Percentiles rank a stretch among this genome's conserved stretches.
Evolutionary conservation across 2,113 vertebrate genomes (phyloP).

Genomic region (Corythaeola cristata): DNA sequence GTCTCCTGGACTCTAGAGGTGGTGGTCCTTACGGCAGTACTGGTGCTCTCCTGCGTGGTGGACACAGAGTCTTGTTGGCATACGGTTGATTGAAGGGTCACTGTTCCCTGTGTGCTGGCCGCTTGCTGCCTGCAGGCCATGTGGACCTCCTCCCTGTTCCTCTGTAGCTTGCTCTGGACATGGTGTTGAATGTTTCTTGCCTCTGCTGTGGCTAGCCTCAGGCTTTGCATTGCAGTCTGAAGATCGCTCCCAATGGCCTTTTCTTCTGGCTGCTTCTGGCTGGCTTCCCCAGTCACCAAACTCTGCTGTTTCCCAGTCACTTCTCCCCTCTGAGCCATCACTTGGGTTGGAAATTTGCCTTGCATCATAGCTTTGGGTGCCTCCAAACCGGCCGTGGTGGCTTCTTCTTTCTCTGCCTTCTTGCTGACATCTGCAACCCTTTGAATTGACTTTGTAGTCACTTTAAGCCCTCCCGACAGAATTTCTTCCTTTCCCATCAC

Average conservation of each 20-base stretch:
- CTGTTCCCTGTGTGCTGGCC: not conserved
- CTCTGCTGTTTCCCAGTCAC: not conserved
- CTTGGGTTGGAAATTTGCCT: not conserved
- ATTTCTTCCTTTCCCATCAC: conserved; percentile 76
- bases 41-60: conserved; percentile 21
- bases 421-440: conserved; percentile 76
- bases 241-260: conserved; percentile 64
- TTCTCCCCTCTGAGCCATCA: not conserved
- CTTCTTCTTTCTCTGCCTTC: conserved; percentile 70
- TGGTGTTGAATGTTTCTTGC: conserved; percentile 81
- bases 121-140: conserved; percentile 19
- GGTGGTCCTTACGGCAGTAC: conserved; percentile 29
- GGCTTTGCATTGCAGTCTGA: conserved; percentile 77
- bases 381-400: conserved; percentile 65
- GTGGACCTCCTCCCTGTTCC: conserved; percentile 32
- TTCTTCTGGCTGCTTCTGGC: not conserved
- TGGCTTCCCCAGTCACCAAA: not conserved
- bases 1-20: conserved; percentile 52
- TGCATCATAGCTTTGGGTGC: conserved; percentile 16
- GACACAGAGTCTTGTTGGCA: conserved; percentile 11
- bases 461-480: conserved; percentile 75
- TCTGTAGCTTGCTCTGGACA: conserved; percentile 72
- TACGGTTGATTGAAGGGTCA: not conserved
- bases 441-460: conserved; percentile 78
- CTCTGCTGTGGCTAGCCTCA: conserved; percentile 78